Conservation (phyloP, 2,113 vertebrate genomes). For the Sturnira hondurensis region DNA sequence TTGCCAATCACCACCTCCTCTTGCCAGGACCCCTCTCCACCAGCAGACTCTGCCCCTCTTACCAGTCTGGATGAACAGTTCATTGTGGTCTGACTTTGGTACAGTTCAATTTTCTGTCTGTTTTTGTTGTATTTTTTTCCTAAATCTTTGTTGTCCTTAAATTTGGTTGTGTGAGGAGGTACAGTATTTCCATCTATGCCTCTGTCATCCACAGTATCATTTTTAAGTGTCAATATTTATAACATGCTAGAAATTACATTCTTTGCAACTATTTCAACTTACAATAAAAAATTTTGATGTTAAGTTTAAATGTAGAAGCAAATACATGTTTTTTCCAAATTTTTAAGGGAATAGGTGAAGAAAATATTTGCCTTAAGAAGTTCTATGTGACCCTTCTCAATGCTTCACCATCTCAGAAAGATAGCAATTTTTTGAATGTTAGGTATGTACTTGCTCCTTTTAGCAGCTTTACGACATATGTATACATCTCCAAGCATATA, state of each 20-base stretch:
- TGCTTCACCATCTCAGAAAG: not conserved
- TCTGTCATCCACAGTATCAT: not conserved
- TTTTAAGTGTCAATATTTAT: not conserved
- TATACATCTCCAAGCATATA: not conserved
- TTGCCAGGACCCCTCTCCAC: too few species aligned
- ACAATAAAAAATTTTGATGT: not conserved
- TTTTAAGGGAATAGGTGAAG: not conserved
- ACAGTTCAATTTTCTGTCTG: too few species aligned
- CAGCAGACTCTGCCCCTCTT: too few species aligned
- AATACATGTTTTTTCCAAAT: not conserved
- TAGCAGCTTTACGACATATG: not conserved
- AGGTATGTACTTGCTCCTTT: not conserved
- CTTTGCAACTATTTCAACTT: not conserved
- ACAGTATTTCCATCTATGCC: too few species aligned
- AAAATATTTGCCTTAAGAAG: not conserved
- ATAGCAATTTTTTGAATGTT: not conserved
- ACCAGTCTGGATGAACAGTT: too few species aligned
- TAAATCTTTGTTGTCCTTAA: too few species aligned
- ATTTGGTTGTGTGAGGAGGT: too few species aligned
- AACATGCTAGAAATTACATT: not conserved
- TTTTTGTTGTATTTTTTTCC: too few species aligned
- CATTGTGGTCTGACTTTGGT: too few species aligned
- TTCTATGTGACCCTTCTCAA: not conserved
- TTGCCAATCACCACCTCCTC: too few species aligned
- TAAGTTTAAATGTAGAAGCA: not conserved